A percentile compares a stretch with the other conserved stretches of the same genome.
phyloP scores from a whole-genome alignment of 2,113 vertebrate species.

The Noturus placidus region DNA sequence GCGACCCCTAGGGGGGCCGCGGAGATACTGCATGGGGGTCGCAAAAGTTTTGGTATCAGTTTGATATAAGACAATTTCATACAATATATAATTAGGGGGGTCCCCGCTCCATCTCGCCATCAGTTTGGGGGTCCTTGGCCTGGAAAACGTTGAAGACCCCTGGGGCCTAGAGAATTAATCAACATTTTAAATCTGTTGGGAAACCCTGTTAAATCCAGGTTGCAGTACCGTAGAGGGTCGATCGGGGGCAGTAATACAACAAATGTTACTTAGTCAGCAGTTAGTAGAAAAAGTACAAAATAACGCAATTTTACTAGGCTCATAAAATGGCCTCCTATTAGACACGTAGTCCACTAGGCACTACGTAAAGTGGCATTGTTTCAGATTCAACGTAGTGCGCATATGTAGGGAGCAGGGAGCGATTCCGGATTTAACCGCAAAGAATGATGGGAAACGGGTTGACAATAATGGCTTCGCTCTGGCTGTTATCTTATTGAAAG shows the following conservation, averaged over 20 bases:
- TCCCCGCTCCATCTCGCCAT: too few species aligned
- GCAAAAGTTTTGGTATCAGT: too few species aligned
- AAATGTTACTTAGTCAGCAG: neutral
- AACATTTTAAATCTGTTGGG: neutral
- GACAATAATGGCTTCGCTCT: constrained; percentile 23
- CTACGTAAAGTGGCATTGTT: neutral
- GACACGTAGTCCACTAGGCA: neutral
- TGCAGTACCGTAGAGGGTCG: neutral
- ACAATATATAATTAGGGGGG: too few species aligned
- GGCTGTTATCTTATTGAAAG: constrained; percentile 16
- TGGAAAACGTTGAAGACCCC: too few species aligned
- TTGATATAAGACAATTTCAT: too few species aligned
- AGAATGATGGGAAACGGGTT: constrained; percentile 10
- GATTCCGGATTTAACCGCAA: neutral
- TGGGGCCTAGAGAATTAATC: neutral
- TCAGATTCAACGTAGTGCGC: neutral
- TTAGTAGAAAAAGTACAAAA: neutral
- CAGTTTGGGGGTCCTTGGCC: too few species aligned
- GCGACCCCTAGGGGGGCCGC: too few species aligned
- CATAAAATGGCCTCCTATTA: neutral
- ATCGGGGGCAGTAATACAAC: neutral
- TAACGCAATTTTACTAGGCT: neutral
- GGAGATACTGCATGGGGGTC: too few species aligned
- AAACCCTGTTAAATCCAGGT: neutral
- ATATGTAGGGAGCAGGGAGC: neutral